Conservation (phyloP, 1,140 invertebrate genomes). For the Acromyrmex charruanus region DNA sequence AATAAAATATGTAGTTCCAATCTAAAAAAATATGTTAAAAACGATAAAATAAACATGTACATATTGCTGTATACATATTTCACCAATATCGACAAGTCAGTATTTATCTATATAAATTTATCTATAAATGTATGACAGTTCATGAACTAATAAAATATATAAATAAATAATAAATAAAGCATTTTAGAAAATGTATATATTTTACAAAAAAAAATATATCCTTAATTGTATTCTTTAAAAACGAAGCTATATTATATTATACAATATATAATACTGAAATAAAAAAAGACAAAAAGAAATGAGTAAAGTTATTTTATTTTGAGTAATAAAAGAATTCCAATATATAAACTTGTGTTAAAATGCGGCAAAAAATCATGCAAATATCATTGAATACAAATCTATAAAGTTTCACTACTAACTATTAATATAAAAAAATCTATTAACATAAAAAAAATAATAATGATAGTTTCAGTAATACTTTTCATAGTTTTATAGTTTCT, state of each 20-base stretch:
- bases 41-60: background rate
- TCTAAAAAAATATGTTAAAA: background rate
- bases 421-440: too few species aligned
- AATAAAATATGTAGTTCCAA: background rate
- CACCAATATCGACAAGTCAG: background rate
- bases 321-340: too few species aligned
- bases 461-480: too few species aligned
- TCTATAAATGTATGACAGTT: background rate
- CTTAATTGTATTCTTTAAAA: background rate
- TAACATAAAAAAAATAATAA: too few species aligned
- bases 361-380: too few species aligned
- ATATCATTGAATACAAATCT: too few species aligned
- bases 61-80: background rate
- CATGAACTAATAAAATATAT: background rate
- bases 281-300: too few species aligned
- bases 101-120: background rate
- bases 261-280: too few species aligned
- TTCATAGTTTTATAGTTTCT: too few species aligned
- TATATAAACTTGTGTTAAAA: too few species aligned
- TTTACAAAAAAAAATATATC: background rate
- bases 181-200: background rate
- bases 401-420: too few species aligned
- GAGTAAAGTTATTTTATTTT: too few species aligned
- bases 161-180: background rate
- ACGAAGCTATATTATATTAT: background rate